Conservation (phyloP, 2,113 vertebrate species). For the Gila orcuttii region DNA sequence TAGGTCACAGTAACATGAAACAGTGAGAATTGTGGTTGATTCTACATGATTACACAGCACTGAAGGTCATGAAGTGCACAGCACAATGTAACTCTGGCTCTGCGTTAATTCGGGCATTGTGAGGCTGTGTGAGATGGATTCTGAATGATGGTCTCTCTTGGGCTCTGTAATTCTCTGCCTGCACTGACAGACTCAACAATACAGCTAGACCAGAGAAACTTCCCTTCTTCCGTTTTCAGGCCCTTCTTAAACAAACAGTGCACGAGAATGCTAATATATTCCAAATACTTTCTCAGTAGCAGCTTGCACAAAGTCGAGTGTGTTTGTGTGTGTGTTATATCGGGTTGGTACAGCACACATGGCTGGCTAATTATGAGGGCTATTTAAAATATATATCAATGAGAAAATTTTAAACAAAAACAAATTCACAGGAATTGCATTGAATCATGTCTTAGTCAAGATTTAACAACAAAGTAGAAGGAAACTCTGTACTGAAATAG, state of each 20-base stretch:
- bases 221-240: conserved; percentile 6
- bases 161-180: conserved; percentile 42
- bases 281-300: background rate
- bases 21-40: conserved; percentile 13
- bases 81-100: conserved; percentile 30
- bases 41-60: conserved; percentile 11
- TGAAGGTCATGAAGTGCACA: conserved; percentile 15
- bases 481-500: background rate
- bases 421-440: background rate
- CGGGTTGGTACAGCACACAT: background rate
- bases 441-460: background rate
- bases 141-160: conserved; percentile 32
- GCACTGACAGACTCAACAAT: conserved; percentile 49
- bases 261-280: background rate
- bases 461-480: background rate
- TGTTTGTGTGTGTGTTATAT: too few species aligned
- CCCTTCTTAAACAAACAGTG: background rate
- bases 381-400: too few species aligned
- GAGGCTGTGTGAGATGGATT: conserved; percentile 30
- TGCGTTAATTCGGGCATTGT: conserved; percentile 34
- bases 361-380: background rate
- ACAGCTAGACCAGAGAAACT: conserved; percentile 6
- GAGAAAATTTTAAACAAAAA: background rate
- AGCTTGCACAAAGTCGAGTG: too few species aligned
- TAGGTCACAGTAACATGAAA: conserved; percentile 15